Evolutionary conservation across 2,797 vertebrate species (phyloP), one percentile per base, ranked within the genome.

Genomic region (Cygnus olor): DNA sequence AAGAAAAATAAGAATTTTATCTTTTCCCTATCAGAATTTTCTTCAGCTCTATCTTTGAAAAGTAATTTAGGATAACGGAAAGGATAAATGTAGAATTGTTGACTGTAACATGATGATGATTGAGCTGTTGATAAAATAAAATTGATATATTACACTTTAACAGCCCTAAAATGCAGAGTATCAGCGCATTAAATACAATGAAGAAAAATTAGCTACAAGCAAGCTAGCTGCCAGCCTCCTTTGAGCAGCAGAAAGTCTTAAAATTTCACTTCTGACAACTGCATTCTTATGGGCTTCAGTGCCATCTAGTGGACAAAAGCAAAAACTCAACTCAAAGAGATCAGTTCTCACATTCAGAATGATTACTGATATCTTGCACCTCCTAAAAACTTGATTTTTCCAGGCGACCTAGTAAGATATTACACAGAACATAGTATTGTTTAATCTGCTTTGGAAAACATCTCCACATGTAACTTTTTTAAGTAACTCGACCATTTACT

Each of bases 251-350:
- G 14, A 8, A 85, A 60, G 88, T 9, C 0, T 2, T 20, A 36
- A 61, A 72, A 19, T 38, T 69, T 64, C 45, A 24, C 30, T 44
- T 22, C 7, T 11, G 21, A 32, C 28, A 24, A 49, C n/a, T 57
- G 44, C 38, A 22, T 22, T 78, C 18, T 61, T n/a, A 44, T 2
- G 7, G 68, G 49, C 49, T 80, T 85, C 81, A 76, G 56, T 90
- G 93, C 94, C 96, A 97, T 69, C 95, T 96, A 96, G 91, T 94
- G 97, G 81, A 80, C 60, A 85, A 71, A 93, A 65, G 0, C 34
- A 80, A 74, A 78, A 71, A 19, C 5, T 69, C 17, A 56, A 68
- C 44, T 58, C 19, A 49, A 12, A 0, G 0, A 24, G 22, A 44
- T 64, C 68, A 38, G 20, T 36, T 84, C 30, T 70, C 72, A 56